These are phyloP conservation scores for Periplaneta americana DNA, from an alignment of 1,140 invertebrate genomes.

Conservation along the genomic window DNA sequence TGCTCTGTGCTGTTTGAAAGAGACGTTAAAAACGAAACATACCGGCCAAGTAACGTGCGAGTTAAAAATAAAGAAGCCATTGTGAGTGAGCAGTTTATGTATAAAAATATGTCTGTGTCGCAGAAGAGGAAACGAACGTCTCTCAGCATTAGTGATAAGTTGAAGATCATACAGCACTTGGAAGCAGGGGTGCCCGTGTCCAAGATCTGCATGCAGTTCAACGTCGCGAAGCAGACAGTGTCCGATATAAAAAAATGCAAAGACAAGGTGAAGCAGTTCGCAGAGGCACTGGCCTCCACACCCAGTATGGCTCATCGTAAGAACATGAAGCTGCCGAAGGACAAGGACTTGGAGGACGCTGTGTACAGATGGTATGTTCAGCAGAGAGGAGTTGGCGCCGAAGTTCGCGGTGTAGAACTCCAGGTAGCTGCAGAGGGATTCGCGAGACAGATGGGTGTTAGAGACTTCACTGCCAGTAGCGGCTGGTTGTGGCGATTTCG, in stretches of 20 bases:
- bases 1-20: no score
- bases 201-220: neutral
- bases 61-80: no score
- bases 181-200: neutral
- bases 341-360: neutral
- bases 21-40: no score
- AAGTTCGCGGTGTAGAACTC: neutral
- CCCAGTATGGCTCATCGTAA: neutral
- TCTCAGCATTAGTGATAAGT: neutral
- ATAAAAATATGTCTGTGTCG: no score
- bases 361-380: neutral
- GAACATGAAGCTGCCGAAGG: neutral
- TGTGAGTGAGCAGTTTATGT: no score
- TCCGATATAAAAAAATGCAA: constrained; percentile 1
- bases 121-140: neutral
- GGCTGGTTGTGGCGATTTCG: no score
- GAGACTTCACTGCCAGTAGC: no score
- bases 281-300: neutral
- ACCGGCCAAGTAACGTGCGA: no score
- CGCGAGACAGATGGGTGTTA: neutral
- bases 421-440: neutral
- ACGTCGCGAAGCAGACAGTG: constrained; percentile 3
- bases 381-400: neutral
- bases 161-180: neutral
- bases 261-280: neutral